Base-by-base conservation (phyloP, 2,888 invertebrate genomes). In the Noctua janthe region DNA sequence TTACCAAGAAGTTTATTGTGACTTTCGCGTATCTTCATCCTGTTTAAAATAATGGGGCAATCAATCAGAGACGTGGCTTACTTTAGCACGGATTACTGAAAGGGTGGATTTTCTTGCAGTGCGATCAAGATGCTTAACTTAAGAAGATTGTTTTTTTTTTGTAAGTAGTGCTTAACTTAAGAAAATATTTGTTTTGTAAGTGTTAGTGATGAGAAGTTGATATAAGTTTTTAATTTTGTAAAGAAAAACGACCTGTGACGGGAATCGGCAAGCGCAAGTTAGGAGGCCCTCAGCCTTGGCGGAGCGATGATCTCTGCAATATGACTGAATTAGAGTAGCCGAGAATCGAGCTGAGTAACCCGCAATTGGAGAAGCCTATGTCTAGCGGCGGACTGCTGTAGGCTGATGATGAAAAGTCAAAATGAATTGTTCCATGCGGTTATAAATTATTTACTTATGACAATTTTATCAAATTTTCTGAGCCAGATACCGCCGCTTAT, bases 21-120 rank as follows among this genome's bases (percentile, higher is more conserved):
- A 47, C n/a, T 77, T 82, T 70, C 8, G 39, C 43, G 70, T 74
- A 80, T 83, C 87, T 87, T 78, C 80, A 87, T 83, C 74, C 69
- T 43, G 59, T 71, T 83, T 71, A 51, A 71, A 83, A 49, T 83
- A 74, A 86, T 87, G 74, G 66, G 13, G 8, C 75, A 39, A 84
- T 87, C 78, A 71, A 66, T 87, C 84, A 78, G 72, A 20, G 67
- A 74, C 74, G 72, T 78, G 75, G 67, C 71, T 67, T 81, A 74
- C 62, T 72, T 76, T 51, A 64, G 67, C 74, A 29, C 17, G 20
- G 64, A 77, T 82, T 74, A 62, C 71, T n/a, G 43, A 71, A 59
- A 43, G n/a, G 35, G 64, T 47, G 64, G 66, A n/a, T 59, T 72
- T 77, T 75, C 71, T 73, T 39, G 29, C 35, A 62, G 39, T 54